Conservation (phyloP, 2,113 vertebrate species). For the Prietella phreatophila region DNA sequence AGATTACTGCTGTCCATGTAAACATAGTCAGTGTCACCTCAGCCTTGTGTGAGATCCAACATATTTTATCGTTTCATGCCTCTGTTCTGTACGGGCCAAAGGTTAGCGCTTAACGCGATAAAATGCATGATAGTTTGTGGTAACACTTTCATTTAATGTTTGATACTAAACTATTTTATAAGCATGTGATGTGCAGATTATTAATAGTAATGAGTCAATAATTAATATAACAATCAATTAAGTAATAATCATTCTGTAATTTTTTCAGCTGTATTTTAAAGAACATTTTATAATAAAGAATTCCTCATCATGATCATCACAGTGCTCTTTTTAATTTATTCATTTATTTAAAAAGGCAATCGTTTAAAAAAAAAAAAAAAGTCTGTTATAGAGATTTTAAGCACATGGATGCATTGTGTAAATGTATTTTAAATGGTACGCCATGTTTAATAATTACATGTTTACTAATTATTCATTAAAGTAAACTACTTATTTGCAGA, state of each 20-base stretch:
- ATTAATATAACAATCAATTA: background rate
- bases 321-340: background rate
- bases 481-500: background rate
- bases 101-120: background rate
- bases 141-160: background rate
- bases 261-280: too few relatives aligned
- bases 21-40: background rate
- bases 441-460: background rate
- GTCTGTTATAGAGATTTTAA: background rate
- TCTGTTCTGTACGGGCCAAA: background rate
- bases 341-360: too few relatives aligned
- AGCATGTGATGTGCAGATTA: background rate
- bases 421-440: background rate
- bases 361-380: too few relatives aligned
- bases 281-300: background rate
- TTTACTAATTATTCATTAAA: background rate
- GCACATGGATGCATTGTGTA: background rate
- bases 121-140: background rate
- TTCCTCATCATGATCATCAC: background rate
- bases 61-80: background rate
- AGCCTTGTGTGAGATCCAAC: background rate
- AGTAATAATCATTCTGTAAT: background rate
- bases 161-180: background rate
- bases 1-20: too few relatives aligned
- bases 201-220: background rate